These are phyloP conservation scores for Dioctria linearis DNA, from an alignment of 2,888 invertebrate genomes.

Conservation along the genomic window DNA sequence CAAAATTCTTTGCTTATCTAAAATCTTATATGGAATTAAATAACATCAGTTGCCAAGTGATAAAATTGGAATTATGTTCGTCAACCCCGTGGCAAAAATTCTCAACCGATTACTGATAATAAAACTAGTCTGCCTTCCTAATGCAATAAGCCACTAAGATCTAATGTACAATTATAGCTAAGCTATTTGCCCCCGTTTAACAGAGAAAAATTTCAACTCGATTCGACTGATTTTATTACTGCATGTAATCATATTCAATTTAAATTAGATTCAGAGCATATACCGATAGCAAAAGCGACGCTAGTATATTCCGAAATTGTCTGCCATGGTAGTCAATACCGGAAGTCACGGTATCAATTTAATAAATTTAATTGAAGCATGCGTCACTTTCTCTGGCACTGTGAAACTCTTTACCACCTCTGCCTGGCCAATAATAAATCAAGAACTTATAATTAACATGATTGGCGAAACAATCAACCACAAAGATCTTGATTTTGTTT, in stretches of 20 bases:
- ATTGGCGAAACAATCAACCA: not conserved
- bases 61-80: not conserved
- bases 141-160: not conserved
- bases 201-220: not conserved
- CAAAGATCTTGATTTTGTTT: not conserved
- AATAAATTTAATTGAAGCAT: constrained; percentile 43
- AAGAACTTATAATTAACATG: not conserved
- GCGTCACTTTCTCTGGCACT: constrained; percentile 46
- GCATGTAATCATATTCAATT: not conserved
- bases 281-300: not conserved
- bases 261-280: constrained; percentile 2
- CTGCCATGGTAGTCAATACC: constrained; percentile 39
- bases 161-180: not conserved
- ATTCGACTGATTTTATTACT: constrained; percentile 1
- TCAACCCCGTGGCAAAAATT: not conserved
- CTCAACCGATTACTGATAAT: not conserved
- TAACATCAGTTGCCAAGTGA: not conserved
- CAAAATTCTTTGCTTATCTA: not conserved
- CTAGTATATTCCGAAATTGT: not conserved
- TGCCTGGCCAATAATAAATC: not conserved
- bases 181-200: not conserved
- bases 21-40: not conserved
- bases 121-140: not conserved
- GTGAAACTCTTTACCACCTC: constrained; percentile 1
- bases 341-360: constrained; percentile 32